Evolutionary conservation across 2,888 invertebrate species (phyloP).

Genomic region (Tanypteryx hageni): DNA sequence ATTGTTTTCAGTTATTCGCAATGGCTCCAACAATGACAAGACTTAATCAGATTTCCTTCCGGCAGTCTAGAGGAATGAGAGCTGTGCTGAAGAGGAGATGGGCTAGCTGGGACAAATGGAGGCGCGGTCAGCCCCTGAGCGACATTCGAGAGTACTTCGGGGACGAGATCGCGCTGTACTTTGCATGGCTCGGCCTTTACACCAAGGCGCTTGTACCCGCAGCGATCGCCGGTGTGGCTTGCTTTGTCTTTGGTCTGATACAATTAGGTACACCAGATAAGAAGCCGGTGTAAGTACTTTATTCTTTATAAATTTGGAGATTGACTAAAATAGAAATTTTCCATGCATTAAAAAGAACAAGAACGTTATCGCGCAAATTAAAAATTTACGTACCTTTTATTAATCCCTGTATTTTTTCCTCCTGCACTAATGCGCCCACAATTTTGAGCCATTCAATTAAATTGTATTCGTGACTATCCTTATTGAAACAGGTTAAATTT

Average conservation of each 20-base stretch:
- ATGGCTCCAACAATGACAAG: neutral
- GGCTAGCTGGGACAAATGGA: conserved; percentile 94
- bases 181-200: conserved; percentile 96
- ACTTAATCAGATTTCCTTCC: neutral
- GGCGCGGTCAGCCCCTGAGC: conserved; percentile 94
- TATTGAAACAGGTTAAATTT: no score
- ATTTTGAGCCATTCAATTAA: neutral
- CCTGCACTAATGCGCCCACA: neutral
- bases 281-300: conserved; percentile 80
- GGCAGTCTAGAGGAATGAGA: neutral
- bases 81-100: conserved; percentile 88
- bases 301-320: neutral
- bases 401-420: neutral
- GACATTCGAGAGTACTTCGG: conserved; percentile 93
- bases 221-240: conserved; percentile 89
- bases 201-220: conserved; percentile 93
- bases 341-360: neutral
- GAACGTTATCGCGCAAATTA: neutral
- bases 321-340: neutral
- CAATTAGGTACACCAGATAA: conserved; percentile 91
- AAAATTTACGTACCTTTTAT: neutral
- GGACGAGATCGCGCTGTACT: conserved; percentile 93
- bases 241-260: conserved; percentile 90
- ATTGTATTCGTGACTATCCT: no score
- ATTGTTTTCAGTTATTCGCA: neutral